phyloP scores from a whole-genome alignment of 2,797 vertebrate species.

The Neosalanx taihuensis region DNA sequence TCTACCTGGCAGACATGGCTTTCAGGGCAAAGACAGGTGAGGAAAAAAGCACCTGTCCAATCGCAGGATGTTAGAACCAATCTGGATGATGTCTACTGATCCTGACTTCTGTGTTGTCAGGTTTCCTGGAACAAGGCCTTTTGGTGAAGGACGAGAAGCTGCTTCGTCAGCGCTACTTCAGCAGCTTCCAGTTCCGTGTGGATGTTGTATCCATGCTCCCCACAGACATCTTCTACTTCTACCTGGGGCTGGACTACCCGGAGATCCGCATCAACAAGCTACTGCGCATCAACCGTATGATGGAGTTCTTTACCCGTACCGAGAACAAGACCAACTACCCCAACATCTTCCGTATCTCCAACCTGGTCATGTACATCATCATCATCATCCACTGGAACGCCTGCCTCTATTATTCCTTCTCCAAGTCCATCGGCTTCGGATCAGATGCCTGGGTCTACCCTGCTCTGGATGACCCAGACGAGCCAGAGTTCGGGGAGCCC shows the following conservation, averaged over 20 bases:
- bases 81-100: not conserved
- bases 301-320: slow-evolving; percentile 93
- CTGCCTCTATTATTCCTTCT: slow-evolving; percentile 92
- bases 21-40: slow-evolving; percentile 88
- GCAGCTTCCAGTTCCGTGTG: slow-evolving; percentile 83
- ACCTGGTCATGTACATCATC: slow-evolving; percentile 96
- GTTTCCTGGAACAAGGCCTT: slow-evolving; percentile 93
- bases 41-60: slow-evolving; percentile 31
- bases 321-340: slow-evolving; percentile 97
- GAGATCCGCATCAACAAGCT: slow-evolving; percentile 94
- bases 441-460: slow-evolving; percentile 96
- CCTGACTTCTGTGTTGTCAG: slow-evolving; percentile 63
- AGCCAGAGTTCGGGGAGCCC: slow-evolving; percentile 83
- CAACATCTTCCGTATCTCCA: slow-evolving; percentile 93
- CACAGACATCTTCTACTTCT: slow-evolving; percentile 86
- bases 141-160: slow-evolving; percentile 84
- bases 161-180: slow-evolving; percentile 78
- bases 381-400: slow-evolving; percentile 99
- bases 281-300: slow-evolving; percentile 86
- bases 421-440: slow-evolving; percentile 93
- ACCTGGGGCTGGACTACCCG: slow-evolving; percentile 87
- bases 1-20: slow-evolving; percentile 90
- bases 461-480: slow-evolving; percentile 71
- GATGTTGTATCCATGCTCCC: slow-evolving; percentile 88
- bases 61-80: not conserved